Percentiles rank a stretch among this genome's conserved stretches.
Conservation (phyloP, 2,113 vertebrate genomes). For the Daboia siamensis region DNA sequence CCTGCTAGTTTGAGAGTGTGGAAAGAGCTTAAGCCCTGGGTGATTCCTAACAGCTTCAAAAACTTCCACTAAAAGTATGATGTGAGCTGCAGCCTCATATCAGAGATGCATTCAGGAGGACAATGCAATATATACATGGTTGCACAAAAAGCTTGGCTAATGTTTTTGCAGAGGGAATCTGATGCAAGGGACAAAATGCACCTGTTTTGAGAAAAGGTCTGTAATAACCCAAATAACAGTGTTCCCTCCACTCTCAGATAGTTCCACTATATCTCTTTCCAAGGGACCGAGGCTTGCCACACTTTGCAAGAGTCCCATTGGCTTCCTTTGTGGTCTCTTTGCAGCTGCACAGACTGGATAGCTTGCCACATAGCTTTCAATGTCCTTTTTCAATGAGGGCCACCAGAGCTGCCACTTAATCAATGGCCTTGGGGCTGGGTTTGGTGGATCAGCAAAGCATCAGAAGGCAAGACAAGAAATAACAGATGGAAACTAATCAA, state of each 20-base stretch:
- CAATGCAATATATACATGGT: not conserved
- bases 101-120: not conserved
- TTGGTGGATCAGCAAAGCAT: no score
- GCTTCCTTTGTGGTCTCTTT: no score
- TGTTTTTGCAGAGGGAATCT: not conserved
- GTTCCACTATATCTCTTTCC: no score
- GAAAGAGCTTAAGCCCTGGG: not conserved
- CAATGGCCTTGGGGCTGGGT: no score
- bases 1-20: not conserved
- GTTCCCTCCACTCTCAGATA: not conserved
- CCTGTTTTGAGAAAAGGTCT: not conserved
- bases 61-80: not conserved
- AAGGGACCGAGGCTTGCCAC: no score
- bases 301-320: no score
- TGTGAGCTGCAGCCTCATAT: not conserved
- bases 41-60: not conserved
- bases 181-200: not conserved
- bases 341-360: no score
- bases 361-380: no score
- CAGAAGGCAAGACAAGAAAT: no score
- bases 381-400: no score
- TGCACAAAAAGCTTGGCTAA: not conserved
- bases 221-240: not conserved
- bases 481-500: no score
- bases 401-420: no score